These are phyloP conservation scores for Paguma larvata DNA, from an alignment of 2,797 vertebrate species.

Conservation along the genomic window DNA sequence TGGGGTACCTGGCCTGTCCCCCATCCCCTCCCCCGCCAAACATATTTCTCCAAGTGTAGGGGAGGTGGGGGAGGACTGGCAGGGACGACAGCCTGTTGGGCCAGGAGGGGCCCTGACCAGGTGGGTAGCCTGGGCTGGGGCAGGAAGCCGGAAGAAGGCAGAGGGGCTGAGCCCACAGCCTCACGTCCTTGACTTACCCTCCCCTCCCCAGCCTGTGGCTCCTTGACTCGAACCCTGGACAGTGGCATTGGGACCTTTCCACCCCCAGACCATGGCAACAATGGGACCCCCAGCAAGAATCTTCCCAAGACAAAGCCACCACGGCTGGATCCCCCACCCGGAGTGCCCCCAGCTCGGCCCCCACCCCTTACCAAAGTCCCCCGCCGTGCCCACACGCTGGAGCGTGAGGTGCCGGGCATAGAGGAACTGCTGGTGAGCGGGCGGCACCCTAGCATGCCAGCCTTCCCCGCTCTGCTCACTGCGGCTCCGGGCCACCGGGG, in stretches of 20 bases:
- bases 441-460: constrained; percentile 90
- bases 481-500: constrained; percentile 76
- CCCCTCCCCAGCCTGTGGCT: constrained; percentile 92
- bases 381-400: constrained; percentile 95
- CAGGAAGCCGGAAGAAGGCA: not conserved
- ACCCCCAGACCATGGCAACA: constrained; percentile 94
- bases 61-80: not conserved
- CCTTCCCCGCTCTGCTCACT: constrained; percentile 89
- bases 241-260: constrained; percentile 99
- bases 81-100: not conserved
- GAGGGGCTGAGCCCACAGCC: not conserved
- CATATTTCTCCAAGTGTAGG: not conserved
- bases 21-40: too few species aligned
- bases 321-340: constrained; percentile 91
- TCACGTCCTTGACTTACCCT: rapidly evolving
- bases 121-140: not conserved
- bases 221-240: constrained; percentile 97
- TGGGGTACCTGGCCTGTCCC: not conserved
- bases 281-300: constrained; percentile 92
- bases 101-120: not conserved
- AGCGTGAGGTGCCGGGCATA: constrained; percentile 93
- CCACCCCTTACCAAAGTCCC: constrained; percentile 90
- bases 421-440: constrained; percentile 91
- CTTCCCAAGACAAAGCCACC: constrained; percentile 92
- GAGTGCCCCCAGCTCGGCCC: constrained; percentile 86